phyloP scores from a whole-genome alignment of 2,113 vertebrate species.

The Takifugu flavidus region DNA sequence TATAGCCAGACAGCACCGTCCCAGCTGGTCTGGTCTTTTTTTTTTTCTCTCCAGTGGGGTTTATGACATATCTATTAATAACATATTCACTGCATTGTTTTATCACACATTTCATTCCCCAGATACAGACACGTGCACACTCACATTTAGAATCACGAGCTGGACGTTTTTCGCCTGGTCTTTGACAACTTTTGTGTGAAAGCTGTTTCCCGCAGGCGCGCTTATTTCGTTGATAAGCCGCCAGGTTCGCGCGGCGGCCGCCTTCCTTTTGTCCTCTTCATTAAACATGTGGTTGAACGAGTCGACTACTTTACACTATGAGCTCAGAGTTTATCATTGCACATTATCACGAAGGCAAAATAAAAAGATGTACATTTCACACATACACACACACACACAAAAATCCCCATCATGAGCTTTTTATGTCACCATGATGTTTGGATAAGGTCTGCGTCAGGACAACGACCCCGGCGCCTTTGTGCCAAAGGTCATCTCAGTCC shows the following conservation, averaged over 20 bases:
- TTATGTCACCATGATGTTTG: slow-evolving; percentile 24
- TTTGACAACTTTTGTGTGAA: slow-evolving; percentile 38
- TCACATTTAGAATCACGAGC: slow-evolving; percentile 42
- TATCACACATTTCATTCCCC: slow-evolving; percentile 54
- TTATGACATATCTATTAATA: slow-evolving; percentile 34
- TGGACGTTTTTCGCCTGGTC: slow-evolving; percentile 30
- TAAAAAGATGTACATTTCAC: slow-evolving; percentile 67
- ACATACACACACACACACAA: slow-evolving; percentile 26
- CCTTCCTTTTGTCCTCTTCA: slow-evolving; percentile 29
- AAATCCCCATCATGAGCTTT: slow-evolving; percentile 43
- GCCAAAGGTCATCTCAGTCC: slow-evolving; percentile 71
- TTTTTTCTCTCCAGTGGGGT: slow-evolving; percentile 45
- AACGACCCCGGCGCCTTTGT: not conserved
- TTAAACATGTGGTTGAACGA: slow-evolving; percentile 48
- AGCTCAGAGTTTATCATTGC: slow-evolving; percentile 69
- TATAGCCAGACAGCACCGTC: slow-evolving; percentile 20
- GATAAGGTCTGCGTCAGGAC: slow-evolving; percentile 11
- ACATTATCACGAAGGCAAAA: slow-evolving; percentile 74
- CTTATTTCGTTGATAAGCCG: slow-evolving; percentile 13
- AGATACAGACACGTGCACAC: slow-evolving; percentile 57
- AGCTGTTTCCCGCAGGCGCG: slow-evolving; percentile 24
- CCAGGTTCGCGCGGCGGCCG: slow-evolving; percentile 25
- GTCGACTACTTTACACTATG: slow-evolving; percentile 58
- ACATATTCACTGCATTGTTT: slow-evolving; percentile 52
- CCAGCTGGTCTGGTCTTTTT: slow-evolving; percentile 26